These are phyloP conservation scores for Saguinus midas DNA, from an alignment of 2,113 vertebrate genomes.

Conservation along the genomic window DNA sequence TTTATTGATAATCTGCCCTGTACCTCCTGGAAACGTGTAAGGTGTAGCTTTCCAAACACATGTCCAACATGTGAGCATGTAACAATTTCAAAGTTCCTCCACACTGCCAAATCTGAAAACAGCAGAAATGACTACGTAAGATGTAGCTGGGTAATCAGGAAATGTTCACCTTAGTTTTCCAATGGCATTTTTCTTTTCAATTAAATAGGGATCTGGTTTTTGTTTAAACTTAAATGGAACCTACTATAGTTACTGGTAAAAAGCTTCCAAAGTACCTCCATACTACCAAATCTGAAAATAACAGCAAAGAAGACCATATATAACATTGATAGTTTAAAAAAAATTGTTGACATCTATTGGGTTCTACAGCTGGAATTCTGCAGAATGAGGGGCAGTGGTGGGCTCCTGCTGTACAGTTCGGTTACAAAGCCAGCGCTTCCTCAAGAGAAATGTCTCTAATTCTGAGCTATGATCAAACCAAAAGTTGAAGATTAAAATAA, in stretches of 20 bases:
- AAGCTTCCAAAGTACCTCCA: conserved; percentile 90
- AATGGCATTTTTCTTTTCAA: neutral
- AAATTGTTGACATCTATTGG: neutral
- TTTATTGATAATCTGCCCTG: conserved; percentile 99
- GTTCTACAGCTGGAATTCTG: neutral
- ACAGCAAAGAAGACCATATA: neutral
- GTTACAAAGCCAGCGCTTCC: neutral
- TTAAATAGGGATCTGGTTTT: neutral
- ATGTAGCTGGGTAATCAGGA: neutral
- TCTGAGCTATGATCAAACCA: conserved; percentile 31
- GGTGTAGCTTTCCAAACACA: conserved; percentile 99
- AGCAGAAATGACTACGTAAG: conserved; percentile 12
- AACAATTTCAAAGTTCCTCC: conserved; percentile 97
- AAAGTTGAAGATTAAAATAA: conserved; percentile 37
- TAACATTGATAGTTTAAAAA: neutral
- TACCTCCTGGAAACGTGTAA: conserved; percentile 98
- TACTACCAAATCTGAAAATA: conserved; percentile 94
- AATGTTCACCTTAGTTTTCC: neutral
- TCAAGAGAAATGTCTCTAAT: neutral
- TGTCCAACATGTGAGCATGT: conserved; percentile 99
- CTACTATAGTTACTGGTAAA: neutral
- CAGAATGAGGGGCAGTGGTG: neutral
- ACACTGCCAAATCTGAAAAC: conserved; percentile 96
- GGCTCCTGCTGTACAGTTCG: neutral
- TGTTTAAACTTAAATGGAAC: conserved; percentile 16